Evolutionary conservation across 2,113 vertebrate species (phyloP).

Genomic region (Trogon surrucura): DNA sequence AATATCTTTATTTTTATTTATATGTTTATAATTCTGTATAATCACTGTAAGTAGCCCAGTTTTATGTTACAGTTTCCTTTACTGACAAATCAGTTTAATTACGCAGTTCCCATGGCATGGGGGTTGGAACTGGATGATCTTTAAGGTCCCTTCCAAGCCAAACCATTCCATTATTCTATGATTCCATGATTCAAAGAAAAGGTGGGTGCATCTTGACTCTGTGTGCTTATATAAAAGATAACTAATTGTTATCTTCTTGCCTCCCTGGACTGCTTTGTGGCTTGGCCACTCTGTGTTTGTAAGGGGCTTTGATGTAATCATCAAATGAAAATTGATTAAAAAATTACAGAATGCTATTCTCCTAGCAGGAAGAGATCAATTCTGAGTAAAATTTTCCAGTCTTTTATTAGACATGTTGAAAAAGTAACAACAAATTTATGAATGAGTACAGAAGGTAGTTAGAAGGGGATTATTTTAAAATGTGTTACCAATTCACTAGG

Average conservation of each 20-base stretch:
- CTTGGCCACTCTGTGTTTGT: background rate
- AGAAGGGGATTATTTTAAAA: background rate
- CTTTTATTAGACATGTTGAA: background rate
- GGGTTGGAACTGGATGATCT: too few species aligned
- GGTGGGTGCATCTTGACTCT: background rate
- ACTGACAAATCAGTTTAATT: background rate
- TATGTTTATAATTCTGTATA: too few species aligned
- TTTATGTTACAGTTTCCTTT: background rate
- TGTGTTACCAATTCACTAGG: background rate
- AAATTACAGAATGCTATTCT: background rate
- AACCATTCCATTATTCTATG: background rate
- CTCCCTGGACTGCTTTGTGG: background rate
- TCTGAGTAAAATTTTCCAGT: background rate
- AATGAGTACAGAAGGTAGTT: background rate
- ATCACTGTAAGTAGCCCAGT: background rate
- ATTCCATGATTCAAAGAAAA: background rate
- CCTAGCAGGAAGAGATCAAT: background rate
- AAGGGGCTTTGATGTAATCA: background rate
- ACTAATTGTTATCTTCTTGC: background rate
- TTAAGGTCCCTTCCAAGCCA: too few species aligned
- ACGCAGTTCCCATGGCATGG: too few species aligned
- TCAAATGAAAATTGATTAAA: background rate
- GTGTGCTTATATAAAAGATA: background rate
- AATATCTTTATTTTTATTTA: background rate
- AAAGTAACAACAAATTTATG: background rate